Percentiles rank a stretch among this genome's conserved stretches.
These are phyloP conservation scores for Cisticola juncidis DNA, from an alignment of 2,113 vertebrate species.

Conservation along the genomic window DNA sequence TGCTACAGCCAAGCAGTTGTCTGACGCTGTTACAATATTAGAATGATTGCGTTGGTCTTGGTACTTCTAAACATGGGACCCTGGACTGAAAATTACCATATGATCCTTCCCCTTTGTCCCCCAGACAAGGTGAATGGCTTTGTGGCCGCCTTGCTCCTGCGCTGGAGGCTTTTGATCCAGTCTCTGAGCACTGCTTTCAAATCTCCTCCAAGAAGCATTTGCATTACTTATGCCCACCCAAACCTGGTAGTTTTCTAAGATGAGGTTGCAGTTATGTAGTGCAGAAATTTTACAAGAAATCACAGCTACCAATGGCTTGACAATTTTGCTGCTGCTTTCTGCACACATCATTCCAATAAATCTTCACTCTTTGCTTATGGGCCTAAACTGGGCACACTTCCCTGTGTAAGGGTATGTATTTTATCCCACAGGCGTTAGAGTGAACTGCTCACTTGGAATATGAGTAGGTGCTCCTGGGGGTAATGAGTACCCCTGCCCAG, in stretches of 20 bases:
- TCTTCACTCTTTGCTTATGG: neutral
- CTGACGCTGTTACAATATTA: slow-evolving; percentile 55
- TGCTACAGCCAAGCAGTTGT: slow-evolving; percentile 60
- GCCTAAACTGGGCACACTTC: neutral
- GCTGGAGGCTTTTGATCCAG: neutral
- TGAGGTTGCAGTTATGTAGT: neutral
- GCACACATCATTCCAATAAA: neutral
- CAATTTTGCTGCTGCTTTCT: neutral
- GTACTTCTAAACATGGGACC: slow-evolving; percentile 11
- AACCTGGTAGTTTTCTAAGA: neutral
- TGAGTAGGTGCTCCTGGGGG: neutral
- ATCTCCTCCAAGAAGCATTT: neutral
- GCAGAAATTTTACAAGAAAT: neutral
- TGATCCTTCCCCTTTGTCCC: neutral
- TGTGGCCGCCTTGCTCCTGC: neutral
- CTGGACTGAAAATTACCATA: neutral
- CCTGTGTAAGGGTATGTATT: neutral
- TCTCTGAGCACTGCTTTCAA: neutral
- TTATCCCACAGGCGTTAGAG: neutral
- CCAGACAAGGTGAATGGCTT: neutral
- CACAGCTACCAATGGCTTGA: neutral
- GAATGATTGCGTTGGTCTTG: slow-evolving; percentile 2
- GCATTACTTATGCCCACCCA: neutral
- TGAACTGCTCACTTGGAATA: neutral
- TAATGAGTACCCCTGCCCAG: neutral